A percentile compares a stretch with the other conserved stretches of the same genome.
These are phyloP conservation scores for Gymnothorax javanicus DNA, from an alignment of 2,797 vertebrate species.

Conservation along the genomic window DNA sequence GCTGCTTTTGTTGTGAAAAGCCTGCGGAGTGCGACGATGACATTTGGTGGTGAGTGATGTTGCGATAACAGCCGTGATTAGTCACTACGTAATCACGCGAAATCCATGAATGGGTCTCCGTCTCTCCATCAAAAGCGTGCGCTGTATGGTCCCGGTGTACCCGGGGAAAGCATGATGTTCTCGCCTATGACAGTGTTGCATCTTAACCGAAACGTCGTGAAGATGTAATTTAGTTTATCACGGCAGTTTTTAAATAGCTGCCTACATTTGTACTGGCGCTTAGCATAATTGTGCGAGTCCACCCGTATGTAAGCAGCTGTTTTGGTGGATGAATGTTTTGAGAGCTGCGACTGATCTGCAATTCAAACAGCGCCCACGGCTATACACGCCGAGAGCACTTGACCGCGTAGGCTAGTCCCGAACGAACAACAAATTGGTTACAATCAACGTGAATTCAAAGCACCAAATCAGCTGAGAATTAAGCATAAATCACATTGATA, in stretches of 20 bases:
- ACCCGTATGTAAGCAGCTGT: not conserved
- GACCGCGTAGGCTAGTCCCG: not conserved
- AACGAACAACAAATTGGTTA: not conserved
- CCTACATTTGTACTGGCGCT: not conserved
- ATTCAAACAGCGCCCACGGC: not conserved
- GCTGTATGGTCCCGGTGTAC: not conserved
- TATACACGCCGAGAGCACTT: not conserved
- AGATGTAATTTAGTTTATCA: not conserved
- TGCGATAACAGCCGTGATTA: conserved; percentile 11
- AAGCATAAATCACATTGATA: not conserved
- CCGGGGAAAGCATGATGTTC: not conserved
- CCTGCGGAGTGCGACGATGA: not conserved
- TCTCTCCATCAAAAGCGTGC: not conserved
- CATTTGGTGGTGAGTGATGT: conserved; percentile 3
- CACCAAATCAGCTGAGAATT: not conserved
- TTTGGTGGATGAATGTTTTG: not conserved
- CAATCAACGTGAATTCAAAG: not conserved
- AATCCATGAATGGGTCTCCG: not conserved
- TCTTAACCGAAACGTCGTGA: not conserved
- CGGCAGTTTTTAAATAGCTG: not conserved
- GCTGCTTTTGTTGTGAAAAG: not conserved
- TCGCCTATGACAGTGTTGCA: not conserved
- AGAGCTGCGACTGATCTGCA: not conserved
- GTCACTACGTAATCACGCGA: not conserved
- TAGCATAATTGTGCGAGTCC: not conserved